Conservation (phyloP, 2,113 vertebrate genomes). For the Psittacara wagleri region DNA sequence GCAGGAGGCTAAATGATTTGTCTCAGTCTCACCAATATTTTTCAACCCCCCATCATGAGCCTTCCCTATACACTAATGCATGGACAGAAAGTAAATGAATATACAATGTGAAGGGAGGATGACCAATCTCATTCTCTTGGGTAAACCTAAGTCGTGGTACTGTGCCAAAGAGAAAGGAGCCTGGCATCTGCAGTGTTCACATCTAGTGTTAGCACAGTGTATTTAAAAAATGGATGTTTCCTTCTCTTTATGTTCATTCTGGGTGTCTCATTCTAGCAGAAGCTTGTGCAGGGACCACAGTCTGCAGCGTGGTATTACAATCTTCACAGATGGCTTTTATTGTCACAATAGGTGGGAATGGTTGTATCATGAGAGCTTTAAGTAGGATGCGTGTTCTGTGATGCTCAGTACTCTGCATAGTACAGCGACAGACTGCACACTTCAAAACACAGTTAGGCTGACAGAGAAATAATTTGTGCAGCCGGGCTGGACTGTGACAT, state of each 20-base stretch:
- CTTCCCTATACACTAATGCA: neutral
- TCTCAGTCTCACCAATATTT: neutral
- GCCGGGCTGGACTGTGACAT: neutral
- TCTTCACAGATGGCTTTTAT: neutral
- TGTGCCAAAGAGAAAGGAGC: neutral
- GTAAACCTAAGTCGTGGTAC: neutral
- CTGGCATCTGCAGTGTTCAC: neutral
- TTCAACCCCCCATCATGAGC: neutral
- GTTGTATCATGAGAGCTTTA: neutral
- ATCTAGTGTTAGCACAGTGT: neutral
- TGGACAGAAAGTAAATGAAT: neutral
- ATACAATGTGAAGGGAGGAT: neutral
- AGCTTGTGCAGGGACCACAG: neutral
- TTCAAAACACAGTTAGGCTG: neutral
- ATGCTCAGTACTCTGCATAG: neutral
- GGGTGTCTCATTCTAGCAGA: neutral
- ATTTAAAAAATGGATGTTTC: neutral
- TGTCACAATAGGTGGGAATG: neutral
- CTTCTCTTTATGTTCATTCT: conserved; percentile 10
- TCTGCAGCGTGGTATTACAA: neutral
- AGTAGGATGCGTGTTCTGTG: neutral
- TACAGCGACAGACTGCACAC: neutral
- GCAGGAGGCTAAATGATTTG: conserved; percentile 22
- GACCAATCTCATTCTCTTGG: neutral
- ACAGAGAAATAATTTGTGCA: neutral